Percentiles rank a stretch among this genome's conserved stretches.
Conservation (phyloP, 2,113 vertebrate genomes). For the Otis tarda region DNA sequence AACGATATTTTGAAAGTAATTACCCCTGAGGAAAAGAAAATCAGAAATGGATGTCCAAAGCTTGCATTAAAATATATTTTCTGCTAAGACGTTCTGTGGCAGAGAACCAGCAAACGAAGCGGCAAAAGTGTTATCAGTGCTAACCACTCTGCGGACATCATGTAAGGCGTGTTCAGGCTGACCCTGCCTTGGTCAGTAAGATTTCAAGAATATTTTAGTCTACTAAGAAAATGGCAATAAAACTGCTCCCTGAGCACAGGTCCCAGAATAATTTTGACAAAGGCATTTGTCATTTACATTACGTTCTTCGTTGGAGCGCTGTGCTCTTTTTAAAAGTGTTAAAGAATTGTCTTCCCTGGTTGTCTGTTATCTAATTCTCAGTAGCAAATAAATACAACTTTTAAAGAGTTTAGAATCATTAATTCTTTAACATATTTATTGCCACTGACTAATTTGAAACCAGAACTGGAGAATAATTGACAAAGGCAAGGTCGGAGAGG, state of each 20-base stretch:
- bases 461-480: neutral
- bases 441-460: neutral
- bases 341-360: neutral
- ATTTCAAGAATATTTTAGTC: neutral
- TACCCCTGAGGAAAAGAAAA: neutral
- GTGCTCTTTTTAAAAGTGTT: neutral
- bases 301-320: neutral
- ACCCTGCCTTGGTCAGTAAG: neutral
- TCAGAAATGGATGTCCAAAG: neutral
- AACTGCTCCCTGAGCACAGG: neutral
- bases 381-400: neutral
- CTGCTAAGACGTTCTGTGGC: accelerated
- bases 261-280: neutral
- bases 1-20: neutral
- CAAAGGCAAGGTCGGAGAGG: neutral
- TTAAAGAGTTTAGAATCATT: neutral
- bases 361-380: neutral
- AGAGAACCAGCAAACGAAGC: neutral
- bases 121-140: neutral
- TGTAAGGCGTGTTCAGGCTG: neutral
- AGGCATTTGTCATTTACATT: neutral
- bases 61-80: neutral
- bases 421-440: neutral
- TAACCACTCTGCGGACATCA: accelerated
- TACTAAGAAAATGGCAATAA: neutral